Base-by-base conservation (phyloP, 2,888 invertebrate species). In the Branchinecta sandiegonensis region DNA sequence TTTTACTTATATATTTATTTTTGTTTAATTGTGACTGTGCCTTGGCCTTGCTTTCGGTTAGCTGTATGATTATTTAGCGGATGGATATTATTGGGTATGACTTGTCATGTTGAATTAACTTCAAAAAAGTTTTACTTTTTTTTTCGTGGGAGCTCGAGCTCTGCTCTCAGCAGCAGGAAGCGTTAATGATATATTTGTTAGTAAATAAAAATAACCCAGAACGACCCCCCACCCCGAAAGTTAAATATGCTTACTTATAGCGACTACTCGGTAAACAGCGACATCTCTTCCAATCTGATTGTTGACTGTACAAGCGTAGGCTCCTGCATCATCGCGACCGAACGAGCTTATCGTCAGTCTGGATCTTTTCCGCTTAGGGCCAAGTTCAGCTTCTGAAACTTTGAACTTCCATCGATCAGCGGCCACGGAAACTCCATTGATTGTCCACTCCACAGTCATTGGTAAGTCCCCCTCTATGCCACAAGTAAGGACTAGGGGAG, bases 321-420 rank as follows among this genome's bases (percentile, higher is more conserved):
- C 14, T 9, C 63, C 63, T 56, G 63, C 63, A 56, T 56, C 63
- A 23, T 56, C 63, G n/a, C 63, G 63, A 56, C 11, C 23, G 23
- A 56, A 56, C 11, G 63, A 56, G 10, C n/a, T 56, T 8, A 56
- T 23, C n/a, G 14, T 56, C 23, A 56, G 23, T 23, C 9, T 56
- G 14, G 63, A 56, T 23, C 63, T n/a, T 56, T n/a, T 56, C 10
- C 23, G n/a, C 23, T 10, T 56, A 37, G 37, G 37, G 11, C 23
- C 23, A 9, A 56, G 9, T 23, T 56, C 23, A 23, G 10, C 63
- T 56, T 56, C 63, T 10, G 63, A 56, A 23, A 56, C 63, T 56
- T 23, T n/a, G 23, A 56, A 56, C 23, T 56, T 56, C 63, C 63
- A 56, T 56, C 23, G n/a, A 56, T 56, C 63, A 17, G 63, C 63